Conservation (phyloP, 2,888 invertebrate species). For the Torymus texanus region DNA sequence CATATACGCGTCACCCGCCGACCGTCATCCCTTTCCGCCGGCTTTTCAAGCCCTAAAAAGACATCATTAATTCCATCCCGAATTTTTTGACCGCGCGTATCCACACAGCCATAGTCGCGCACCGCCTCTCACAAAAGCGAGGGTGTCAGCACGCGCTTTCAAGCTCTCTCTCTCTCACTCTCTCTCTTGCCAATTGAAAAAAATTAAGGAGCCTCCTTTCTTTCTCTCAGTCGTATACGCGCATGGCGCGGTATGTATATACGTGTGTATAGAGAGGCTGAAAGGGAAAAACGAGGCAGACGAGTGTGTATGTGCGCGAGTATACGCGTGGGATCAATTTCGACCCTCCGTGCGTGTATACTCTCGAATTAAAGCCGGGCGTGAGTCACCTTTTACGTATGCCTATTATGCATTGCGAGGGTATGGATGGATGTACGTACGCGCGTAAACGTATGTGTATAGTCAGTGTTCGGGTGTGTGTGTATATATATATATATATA, state of each 20-base stretch:
- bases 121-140: no score
- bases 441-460: neutral
- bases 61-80: constrained; percentile 11
- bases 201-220: constrained; percentile 39
- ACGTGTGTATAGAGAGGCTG: neutral
- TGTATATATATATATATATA: no score
- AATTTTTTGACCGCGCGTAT: neutral
- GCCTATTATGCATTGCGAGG: neutral
- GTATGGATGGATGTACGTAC: neutral
- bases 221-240: neutral
- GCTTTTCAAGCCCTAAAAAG: neutral
- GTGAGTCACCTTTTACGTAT: constrained; percentile 42
- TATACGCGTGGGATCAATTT: constrained; percentile 39
- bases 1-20: no score
- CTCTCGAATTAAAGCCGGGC: constrained; percentile 39
- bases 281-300: constrained; percentile 20
- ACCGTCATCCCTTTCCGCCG: no score
- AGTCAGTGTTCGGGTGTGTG: no score
- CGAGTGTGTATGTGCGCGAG: neutral
- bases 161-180: no score
- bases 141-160: no score
- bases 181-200: constrained; percentile 31
- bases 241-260: neutral
- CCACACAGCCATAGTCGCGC: neutral
- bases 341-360: constrained; percentile 10